Evolutionary conservation across 2,113 vertebrate genomes (phyloP), one percentile per base, ranked within the genome.

Genomic region (Lota lota): DNA sequence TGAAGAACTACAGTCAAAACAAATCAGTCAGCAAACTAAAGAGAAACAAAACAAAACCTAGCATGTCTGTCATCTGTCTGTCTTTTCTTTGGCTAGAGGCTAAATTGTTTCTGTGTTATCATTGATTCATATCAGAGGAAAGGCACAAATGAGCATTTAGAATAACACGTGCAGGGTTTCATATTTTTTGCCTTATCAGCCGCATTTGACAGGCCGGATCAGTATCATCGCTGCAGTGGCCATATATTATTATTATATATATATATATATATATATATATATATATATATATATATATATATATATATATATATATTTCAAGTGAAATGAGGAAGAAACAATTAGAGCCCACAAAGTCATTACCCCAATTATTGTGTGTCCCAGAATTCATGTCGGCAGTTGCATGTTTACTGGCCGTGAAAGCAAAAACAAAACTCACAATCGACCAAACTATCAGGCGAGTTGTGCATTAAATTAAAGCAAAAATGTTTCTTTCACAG

Each of bases 341-440:
- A 72, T 74, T 79, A 79, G 74, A 76, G 69, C 79, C 80, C 82
- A 75, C 88, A 88, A 86, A 87, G 40, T 88, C 82, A 85, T 66
- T 61, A 22, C 58, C 69, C 72, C 73, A 79, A 82, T 83, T 86
- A 82, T 58, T 75, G 70, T 67, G 6, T 83, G 79, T 84, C 84
- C 36, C 78, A 74, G 77, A 73, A 83, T 86, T 82, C 83, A 84
- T 81, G 77, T 78, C 67, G 84, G 74, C 77, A 78, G 74, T 87
- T 84, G 84, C 67, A 85, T 88, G 72, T 76, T 85, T 86, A 83
- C 80, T 88, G 72, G 78, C 82, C 76, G 64, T 56, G 47, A 83
- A 83, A 85, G 83, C 85, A 73, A 84, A 79, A 87, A 86, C 57
- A 82, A 81, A 85, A 86, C 79, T 85, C 81, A 54, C 73, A 75